phyloP scores from a whole-genome alignment of 1,140 invertebrate species.

The Aricia agestis region DNA sequence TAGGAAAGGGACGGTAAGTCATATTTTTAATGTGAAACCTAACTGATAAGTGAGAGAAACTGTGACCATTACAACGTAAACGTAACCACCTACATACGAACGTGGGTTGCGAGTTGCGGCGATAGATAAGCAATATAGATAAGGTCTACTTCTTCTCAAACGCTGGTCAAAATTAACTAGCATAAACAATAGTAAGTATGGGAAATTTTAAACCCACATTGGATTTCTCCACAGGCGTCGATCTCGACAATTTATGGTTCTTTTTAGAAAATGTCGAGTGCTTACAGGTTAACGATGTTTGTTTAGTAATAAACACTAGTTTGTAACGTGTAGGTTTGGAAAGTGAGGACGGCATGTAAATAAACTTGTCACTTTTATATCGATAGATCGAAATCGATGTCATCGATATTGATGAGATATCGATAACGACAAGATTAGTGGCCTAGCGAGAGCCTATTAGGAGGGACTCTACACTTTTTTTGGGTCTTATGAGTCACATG shows the following conservation, averaged over 20 bases:
- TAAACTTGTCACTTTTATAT: not conserved
- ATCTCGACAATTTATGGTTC: not conserved
- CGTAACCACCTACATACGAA: not conserved
- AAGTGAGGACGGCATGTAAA: not conserved
- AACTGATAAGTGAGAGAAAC: too few relatives aligned
- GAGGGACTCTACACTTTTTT: too few relatives aligned
- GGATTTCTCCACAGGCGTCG: not conserved
- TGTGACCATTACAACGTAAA: not conserved
- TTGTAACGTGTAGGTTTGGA: not conserved
- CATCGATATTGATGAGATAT: too few relatives aligned
- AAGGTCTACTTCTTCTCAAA: not conserved
- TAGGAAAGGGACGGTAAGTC: constrained; percentile 29
- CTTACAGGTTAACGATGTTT: not conserved
- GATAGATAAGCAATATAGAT: constrained; percentile 1
- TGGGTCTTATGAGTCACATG: too few relatives aligned
- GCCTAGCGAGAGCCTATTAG: too few relatives aligned
- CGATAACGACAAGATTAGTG: too few relatives aligned
- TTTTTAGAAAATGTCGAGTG: not conserved
- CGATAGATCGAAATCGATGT: not conserved
- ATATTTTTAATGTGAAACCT: not conserved
- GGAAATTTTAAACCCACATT: not conserved
- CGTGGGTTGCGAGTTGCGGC: not conserved
- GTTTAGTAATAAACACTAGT: not conserved
- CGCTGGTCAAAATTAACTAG: not conserved
- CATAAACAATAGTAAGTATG: not conserved